phyloP scores from a whole-genome alignment of 2,888 invertebrate species.

The Xestia ashworthii region DNA sequence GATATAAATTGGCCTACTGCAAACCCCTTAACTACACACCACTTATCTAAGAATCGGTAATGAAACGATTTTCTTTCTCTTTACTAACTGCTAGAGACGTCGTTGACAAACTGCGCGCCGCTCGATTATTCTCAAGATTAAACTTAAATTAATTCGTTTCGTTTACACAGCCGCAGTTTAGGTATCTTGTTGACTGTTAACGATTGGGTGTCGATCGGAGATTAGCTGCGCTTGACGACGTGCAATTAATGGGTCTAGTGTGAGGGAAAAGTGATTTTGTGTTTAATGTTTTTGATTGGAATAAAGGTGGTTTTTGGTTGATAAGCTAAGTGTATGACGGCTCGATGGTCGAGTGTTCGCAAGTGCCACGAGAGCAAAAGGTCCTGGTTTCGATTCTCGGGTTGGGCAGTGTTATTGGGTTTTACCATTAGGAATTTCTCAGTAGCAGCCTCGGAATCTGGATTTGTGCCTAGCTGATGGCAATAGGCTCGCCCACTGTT shows the following conservation, averaged over 20 bases:
- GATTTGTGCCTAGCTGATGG: neutral
- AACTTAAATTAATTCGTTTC: slow-evolving; percentile 60
- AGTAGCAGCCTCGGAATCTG: neutral
- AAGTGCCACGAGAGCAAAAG: too few species aligned
- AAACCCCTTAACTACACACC: slow-evolving; percentile 9
- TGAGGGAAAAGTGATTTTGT: slow-evolving; percentile 34
- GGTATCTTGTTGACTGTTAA: slow-evolving; percentile 55
- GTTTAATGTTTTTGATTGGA: slow-evolving; percentile 27
- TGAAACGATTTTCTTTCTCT: slow-evolving; percentile 71
- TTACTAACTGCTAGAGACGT: slow-evolving; percentile 55
- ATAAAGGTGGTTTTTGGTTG: neutral
- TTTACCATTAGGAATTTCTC: fast-evolving
- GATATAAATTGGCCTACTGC: slow-evolving; percentile 27
- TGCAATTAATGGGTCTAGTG: slow-evolving; percentile 49
- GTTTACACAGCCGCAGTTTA: slow-evolving; percentile 59
- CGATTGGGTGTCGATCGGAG: slow-evolving; percentile 63
- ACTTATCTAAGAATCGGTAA: slow-evolving; percentile 69
- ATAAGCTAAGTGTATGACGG: neutral
- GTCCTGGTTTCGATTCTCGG: neutral
- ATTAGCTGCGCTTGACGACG: slow-evolving; percentile 54
- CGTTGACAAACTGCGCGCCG: slow-evolving; percentile 71
- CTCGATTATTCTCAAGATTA: slow-evolving; percentile 64
- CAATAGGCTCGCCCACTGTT: neutral
- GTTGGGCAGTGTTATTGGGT: neutral
- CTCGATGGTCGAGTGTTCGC: neutral